A percentile compares a stretch with the other conserved stretches of the same genome.
Evolutionary conservation across 2,113 vertebrate genomes (phyloP).

Genomic region (Azemiops feae): DNA sequence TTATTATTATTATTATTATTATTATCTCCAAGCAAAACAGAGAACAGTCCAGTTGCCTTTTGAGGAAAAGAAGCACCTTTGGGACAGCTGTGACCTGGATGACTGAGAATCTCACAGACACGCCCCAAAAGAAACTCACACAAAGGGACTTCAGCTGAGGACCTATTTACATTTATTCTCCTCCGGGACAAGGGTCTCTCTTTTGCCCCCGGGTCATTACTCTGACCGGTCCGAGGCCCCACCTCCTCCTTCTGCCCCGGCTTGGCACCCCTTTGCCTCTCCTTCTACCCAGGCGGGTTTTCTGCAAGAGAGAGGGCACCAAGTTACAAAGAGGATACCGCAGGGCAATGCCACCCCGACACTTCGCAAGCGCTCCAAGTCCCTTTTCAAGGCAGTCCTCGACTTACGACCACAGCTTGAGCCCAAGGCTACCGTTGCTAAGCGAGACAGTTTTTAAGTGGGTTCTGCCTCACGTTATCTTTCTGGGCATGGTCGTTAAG

Average conservation of each 20-base stretch:
- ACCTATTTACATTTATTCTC: conserved; percentile 3
- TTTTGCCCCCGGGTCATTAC: conserved; percentile 9
- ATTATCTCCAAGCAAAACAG: no score
- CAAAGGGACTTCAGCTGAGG: neutral
- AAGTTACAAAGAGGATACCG: conserved; percentile 19
- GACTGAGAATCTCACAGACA: no score
- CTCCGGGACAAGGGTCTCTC: neutral
- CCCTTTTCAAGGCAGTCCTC: neutral
- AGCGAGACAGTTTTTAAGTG: no score
- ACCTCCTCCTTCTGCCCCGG: conserved; percentile 20
- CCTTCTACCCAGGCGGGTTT: conserved; percentile 34
- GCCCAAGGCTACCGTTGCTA: neutral
- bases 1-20: no score
- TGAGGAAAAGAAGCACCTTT: no score
- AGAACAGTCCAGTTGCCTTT: no score
- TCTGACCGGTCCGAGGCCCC: conserved; percentile 16
- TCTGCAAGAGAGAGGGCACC: conserved; percentile 38
- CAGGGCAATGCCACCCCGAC: neutral
- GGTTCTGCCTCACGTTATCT: no score
- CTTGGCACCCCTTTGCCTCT: conserved; percentile 31
- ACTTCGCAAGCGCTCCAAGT: neutral
- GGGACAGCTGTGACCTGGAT: no score
- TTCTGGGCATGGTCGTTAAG: no score
- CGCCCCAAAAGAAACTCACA: neutral
- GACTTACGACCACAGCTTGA: neutral